These are phyloP conservation scores for Zosterops pallidus DNA, from an alignment of 2,113 vertebrate species.

Conservation along the genomic window DNA sequence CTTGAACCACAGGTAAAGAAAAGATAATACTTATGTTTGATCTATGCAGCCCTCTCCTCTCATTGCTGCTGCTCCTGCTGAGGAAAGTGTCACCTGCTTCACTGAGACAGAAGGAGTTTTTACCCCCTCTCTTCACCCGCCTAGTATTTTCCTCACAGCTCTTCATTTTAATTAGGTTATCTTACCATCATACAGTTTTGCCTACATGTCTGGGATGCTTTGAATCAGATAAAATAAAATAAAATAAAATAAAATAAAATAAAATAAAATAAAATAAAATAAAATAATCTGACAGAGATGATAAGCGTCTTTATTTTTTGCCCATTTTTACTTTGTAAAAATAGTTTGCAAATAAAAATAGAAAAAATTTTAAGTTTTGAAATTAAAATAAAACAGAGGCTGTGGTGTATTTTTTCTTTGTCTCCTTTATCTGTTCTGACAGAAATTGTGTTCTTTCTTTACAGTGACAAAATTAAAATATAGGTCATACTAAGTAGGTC, in stretches of 20 bases:
- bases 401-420: not conserved
- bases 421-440: not conserved
- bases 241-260: no score
- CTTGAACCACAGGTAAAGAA: rapidly evolving
- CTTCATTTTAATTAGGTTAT: not conserved
- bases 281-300: not conserved
- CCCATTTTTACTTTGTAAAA: not conserved
- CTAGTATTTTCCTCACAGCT: not conserved
- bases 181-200: not conserved
- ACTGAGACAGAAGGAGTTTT: not conserved
- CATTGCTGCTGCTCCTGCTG: not conserved
- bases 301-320: not conserved
- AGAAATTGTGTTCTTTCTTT: not conserved
- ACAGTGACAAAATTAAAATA: not conserved
- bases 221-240: not conserved
- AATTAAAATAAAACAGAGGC: not conserved
- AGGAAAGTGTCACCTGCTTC: not conserved
- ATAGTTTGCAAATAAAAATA: not conserved
- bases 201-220: not conserved
- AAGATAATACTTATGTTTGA: not conserved
- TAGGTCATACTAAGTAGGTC: not conserved
- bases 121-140: not conserved
- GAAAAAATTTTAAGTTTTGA: not conserved
- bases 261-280: no score
- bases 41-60: not conserved